Evolutionary conservation across 2,888 invertebrate species (phyloP).

Genomic region (Heteropelma amictum): DNA sequence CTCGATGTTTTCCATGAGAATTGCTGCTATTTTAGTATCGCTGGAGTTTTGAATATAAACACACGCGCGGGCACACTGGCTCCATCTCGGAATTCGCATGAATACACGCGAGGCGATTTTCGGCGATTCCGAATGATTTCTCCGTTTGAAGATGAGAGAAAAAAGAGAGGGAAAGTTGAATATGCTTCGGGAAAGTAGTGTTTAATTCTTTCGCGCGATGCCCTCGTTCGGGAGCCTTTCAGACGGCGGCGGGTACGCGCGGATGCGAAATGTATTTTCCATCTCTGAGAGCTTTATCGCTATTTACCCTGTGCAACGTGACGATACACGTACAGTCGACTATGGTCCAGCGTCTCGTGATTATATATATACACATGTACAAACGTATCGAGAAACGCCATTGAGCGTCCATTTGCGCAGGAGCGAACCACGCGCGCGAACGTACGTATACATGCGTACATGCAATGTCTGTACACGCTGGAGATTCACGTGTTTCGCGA

Average conservation of each 20-base stretch:
- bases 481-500: background rate
- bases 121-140: too few species aligned
- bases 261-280: background rate
- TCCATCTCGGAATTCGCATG: too few species aligned
- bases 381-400: background rate
- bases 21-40: slow-evolving; percentile 8
- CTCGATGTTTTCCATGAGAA: slow-evolving; percentile 12
- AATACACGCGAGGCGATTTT: too few species aligned
- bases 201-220: slow-evolving; percentile 30
- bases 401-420: slow-evolving; percentile 11
- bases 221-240: background rate
- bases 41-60: background rate
- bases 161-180: too few species aligned
- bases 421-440: background rate
- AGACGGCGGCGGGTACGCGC: too few species aligned
- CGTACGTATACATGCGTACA: too few species aligned
- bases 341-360: slow-evolving; percentile 5
- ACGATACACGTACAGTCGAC: too few species aligned
- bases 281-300: background rate
- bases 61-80: too few species aligned
- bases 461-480: background rate
- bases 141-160: too few species aligned
- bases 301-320: slow-evolving; percentile 11
- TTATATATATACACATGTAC: background rate
- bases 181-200: too few species aligned